phyloP scores from a whole-genome alignment of 2,113 vertebrate genomes.

The Apaloderma vittatum region DNA sequence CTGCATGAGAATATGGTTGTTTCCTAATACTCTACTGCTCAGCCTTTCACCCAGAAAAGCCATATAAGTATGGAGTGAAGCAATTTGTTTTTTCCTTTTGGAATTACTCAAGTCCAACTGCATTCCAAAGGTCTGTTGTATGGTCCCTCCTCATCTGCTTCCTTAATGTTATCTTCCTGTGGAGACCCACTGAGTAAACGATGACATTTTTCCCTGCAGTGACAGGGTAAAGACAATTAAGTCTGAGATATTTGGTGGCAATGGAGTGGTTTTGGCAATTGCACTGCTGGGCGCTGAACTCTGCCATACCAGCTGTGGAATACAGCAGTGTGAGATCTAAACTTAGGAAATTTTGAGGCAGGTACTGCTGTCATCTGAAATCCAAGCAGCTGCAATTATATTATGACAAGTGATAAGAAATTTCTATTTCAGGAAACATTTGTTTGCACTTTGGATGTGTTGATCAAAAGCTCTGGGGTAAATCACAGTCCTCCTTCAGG shows the following conservation, averaged over 20 bases:
- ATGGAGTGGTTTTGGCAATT: neutral
- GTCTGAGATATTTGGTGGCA: neutral
- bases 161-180: neutral
- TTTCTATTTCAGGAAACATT: slow-evolving; percentile 4
- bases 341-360: neutral
- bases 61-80: neutral
- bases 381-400: neutral
- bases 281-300: neutral
- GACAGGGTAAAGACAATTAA: neutral
- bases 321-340: neutral
- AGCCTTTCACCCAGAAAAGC: neutral
- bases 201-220: neutral
- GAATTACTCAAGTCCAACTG: neutral
- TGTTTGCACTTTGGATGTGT: slow-evolving; percentile 27
- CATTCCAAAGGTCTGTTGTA: neutral
- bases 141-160: neutral
- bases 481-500: neutral
- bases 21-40: neutral
- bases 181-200: neutral
- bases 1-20: neutral
- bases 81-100: neutral
- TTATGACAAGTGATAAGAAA: slow-evolving; percentile 3
- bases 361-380: slow-evolving; percentile 20
- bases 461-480: slow-evolving; percentile 9
- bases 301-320: neutral